Percentiles rank a stretch among this genome's conserved stretches.
These are phyloP conservation scores for Otus sunia DNA, from an alignment of 2,113 vertebrate species.

Conservation along the genomic window DNA sequence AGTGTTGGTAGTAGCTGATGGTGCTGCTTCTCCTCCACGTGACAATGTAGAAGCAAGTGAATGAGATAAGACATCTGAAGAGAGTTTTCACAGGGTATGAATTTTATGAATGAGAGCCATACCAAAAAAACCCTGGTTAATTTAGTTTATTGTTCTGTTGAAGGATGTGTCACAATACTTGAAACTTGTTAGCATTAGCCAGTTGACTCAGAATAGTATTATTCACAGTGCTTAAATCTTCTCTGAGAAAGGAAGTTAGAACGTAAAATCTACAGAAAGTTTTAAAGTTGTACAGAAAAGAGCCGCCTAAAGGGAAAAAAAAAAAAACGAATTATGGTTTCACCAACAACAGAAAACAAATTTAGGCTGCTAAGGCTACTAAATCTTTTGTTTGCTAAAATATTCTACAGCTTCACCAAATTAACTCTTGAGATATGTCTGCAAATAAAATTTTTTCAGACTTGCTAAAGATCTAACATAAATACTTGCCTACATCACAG, in stretches of 20 bases:
- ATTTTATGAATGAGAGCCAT: constrained; percentile 20
- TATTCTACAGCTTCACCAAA: not conserved
- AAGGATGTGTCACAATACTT: not conserved
- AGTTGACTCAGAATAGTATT: constrained; percentile 19
- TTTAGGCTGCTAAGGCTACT: not conserved
- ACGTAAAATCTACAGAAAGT: not conserved
- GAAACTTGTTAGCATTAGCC: not conserved
- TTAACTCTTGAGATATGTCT: not conserved
- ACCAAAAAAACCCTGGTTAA: not conserved
- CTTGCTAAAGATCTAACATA: not conserved
- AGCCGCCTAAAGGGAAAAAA: not conserved
- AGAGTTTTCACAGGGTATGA: not conserved
- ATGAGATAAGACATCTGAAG: not conserved
- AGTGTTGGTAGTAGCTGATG: not conserved
- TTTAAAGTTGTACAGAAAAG: not conserved
- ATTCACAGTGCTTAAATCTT: not conserved
- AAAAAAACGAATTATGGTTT: not conserved
- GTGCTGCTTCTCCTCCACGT: not conserved
- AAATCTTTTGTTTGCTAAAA: not conserved
- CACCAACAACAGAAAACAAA: not conserved
- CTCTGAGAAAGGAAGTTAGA: not conserved
- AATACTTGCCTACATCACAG: not conserved
- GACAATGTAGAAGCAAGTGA: not conserved
- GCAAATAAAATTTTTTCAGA: not conserved
- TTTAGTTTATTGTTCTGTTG: not conserved